Base-by-base conservation (phyloP, 2,113 vertebrate genomes). In the Chrysemys picta region DNA sequence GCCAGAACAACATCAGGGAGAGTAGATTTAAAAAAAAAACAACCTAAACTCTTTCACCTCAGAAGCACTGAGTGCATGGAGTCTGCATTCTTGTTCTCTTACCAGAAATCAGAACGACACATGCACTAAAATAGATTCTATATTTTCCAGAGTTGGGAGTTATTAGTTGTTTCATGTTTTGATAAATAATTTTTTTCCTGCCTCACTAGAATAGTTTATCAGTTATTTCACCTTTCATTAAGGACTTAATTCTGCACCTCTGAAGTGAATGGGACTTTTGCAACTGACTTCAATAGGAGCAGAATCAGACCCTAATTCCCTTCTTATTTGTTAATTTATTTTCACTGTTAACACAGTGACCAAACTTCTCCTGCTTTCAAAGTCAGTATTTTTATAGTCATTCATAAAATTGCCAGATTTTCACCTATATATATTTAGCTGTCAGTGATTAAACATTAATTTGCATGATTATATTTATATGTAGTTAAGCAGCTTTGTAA, bases 41-140 rank as follows among this genome's bases (percentile, higher is more conserved):
- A 69, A 9, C 35, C 65, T 4, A 21, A 10, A 17, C 17, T 69
- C 31, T 69, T n/a, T 69, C 65, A 38, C 65, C 17, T 69, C 65
- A 69, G 65, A 10, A 21, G 17, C 65, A 9, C 0, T 0, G 59
- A 79, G 29, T 12, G n/a, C 50, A 11, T 24, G 54, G 6, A 29
- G 19, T 3, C 4, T 19, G 13, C 1, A 0, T 65, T 12, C 76
- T 82, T 24, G 35, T 84, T 89, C 45, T 62, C 2, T 1, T 82
- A 56, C 54, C 85, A 38, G 10, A 80, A 85, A 22, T 54, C 3
- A 31, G 50, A 3, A 25, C 89, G 2, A 69, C 0, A 79, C 85
- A 14, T 85, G 16, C 3, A 1, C 57, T 69, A 7, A 4, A 80
- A 59, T 88, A 31, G 75, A 69, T 3, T 84, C 10, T 35, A 11